These are phyloP conservation scores for Schizotus pectinicornis DNA, from an alignment of 2,888 invertebrate species.

Conservation along the genomic window DNA sequence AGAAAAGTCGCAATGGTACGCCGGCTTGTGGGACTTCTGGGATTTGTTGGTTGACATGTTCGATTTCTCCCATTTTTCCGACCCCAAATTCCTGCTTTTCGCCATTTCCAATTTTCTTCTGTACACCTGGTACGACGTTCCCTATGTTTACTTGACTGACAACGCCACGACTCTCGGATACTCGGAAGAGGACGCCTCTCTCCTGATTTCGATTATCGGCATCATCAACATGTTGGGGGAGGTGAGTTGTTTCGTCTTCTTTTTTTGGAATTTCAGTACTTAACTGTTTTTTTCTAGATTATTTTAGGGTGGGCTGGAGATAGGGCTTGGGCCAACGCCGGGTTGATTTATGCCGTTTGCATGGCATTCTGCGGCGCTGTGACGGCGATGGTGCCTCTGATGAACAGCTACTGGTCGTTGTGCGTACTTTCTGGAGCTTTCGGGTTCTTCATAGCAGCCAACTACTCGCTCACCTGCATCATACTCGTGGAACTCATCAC, in stretches of 20 bases:
- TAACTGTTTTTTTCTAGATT: constrained; percentile 63
- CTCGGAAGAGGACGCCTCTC: constrained; percentile 75
- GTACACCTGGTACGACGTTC: constrained; percentile 93
- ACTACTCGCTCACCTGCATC: constrained; percentile 89
- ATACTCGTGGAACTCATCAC: constrained; percentile 89
- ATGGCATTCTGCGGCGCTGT: constrained; percentile 76
- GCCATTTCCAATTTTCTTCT: constrained; percentile 87
- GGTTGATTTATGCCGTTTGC: constrained; percentile 80
- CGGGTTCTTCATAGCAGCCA: constrained; percentile 89
- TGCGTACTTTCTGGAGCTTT: constrained; percentile 77
- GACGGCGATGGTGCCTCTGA: constrained; percentile 70
- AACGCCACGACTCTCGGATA: constrained; percentile 73
- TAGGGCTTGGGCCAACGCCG: constrained; percentile 76
- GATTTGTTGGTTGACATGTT: constrained; percentile 78
- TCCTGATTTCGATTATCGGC: constrained; percentile 86
- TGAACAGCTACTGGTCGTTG: constrained; percentile 63
- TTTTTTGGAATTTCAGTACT: not conserved
- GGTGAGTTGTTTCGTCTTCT: constrained; percentile 62
- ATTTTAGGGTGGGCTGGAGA: constrained; percentile 89
- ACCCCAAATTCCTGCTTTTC: constrained; percentile 77
- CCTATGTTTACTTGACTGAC: constrained; percentile 90
- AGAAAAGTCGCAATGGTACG: constrained; percentile 77
- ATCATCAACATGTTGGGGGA: constrained; percentile 88
- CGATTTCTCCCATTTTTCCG: constrained; percentile 80
- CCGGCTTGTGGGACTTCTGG: constrained; percentile 79